These are phyloP conservation scores for Pocillopora grandis DNA, from an alignment of 92 coral and sea anemone genomes.

Conservation along the genomic window DNA sequence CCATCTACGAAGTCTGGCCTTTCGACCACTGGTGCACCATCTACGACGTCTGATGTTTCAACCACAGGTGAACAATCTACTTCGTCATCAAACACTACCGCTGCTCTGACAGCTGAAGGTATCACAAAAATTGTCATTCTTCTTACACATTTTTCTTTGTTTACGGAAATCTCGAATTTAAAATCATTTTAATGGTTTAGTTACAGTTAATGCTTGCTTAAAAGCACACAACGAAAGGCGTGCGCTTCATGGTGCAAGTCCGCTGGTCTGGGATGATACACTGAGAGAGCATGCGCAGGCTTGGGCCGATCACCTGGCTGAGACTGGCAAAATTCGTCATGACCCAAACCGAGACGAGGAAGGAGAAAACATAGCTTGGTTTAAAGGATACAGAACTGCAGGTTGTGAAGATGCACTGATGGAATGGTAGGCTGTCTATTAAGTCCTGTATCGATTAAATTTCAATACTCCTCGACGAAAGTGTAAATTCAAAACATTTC, in stretches of 20 bases:
- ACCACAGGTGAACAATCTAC: background rate
- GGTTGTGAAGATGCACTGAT: constrained; percentile 58
- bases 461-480: no score
- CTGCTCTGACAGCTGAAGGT: constrained; percentile 14
- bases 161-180: no score
- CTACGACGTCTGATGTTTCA: background rate
- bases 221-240: constrained; percentile 73
- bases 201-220: constrained; percentile 44
- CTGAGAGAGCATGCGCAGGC: constrained; percentile 58
- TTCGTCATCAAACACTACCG: background rate
- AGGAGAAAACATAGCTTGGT: constrained; percentile 37
- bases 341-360: constrained; percentile 24
- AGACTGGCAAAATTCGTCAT: constrained; percentile 41
- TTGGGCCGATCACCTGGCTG: constrained; percentile 68
- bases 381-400: background rate
- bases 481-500: no score
- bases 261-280: constrained; percentile 51
- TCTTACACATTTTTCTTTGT: no score
- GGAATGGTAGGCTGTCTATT: constrained; percentile 52
- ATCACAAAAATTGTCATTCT: background rate
- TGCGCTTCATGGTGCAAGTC: constrained; percentile 55
- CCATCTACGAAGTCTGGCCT: background rate
- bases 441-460: no score
- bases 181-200: background rate
- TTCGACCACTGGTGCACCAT: background rate